Conservation (phyloP, 2,113 vertebrate species). For the Triplophysa dalaica region DNA sequence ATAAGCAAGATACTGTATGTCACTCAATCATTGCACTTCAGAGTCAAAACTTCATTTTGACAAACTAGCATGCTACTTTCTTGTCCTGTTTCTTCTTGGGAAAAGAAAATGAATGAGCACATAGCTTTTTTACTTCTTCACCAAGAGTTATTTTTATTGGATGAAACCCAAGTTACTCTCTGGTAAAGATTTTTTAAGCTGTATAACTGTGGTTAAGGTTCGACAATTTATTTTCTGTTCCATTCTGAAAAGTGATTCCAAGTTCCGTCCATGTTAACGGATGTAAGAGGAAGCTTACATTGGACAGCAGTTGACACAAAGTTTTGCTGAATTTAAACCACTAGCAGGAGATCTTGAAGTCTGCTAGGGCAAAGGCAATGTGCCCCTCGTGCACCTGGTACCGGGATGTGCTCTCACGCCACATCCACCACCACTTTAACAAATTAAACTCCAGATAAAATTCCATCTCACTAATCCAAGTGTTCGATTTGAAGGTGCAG, state of each 20-base stretch:
- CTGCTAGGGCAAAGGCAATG: constrained; percentile 47
- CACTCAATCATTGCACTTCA: constrained; percentile 13
- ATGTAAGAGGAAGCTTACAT: background rate
- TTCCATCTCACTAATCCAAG: constrained; percentile 3
- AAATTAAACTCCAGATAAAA: background rate
- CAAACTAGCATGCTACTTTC: constrained; percentile 3
- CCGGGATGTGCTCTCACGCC: constrained; percentile 32
- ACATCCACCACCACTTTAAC: constrained; percentile 31
- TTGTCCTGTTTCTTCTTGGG: background rate
- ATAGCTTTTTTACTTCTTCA: background rate
- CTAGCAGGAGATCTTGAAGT: constrained; percentile 55
- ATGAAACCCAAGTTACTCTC: background rate
- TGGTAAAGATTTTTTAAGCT: background rate
- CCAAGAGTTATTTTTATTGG: background rate
- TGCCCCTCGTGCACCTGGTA: constrained; percentile 42
- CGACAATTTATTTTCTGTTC: background rate
- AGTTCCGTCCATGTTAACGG: background rate
- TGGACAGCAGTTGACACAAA: background rate
- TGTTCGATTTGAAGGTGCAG: background rate
- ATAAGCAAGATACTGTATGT: constrained; percentile 3
- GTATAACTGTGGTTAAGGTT: background rate
- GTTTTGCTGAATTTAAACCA: constrained; percentile 49
- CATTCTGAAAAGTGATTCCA: background rate
- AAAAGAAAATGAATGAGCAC: background rate
- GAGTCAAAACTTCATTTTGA: background rate